phyloP scores from a whole-genome alignment of 2,888 invertebrate species.

The Lithophane socia region DNA sequence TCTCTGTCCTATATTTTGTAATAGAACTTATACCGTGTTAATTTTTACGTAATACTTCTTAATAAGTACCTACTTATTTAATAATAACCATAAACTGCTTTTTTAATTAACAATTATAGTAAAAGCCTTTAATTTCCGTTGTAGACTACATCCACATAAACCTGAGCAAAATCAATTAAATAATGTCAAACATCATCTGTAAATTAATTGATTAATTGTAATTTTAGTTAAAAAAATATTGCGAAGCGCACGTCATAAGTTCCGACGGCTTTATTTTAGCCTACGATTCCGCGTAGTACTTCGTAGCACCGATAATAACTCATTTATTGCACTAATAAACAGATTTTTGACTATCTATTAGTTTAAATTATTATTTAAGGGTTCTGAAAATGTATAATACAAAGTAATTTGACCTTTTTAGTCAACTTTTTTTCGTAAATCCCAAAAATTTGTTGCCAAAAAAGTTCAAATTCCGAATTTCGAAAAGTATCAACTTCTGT shows the following conservation, averaged over 20 bases:
- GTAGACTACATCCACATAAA: neutral
- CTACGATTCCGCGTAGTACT: constrained; percentile 79
- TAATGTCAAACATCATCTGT: neutral
- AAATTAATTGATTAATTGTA: constrained; percentile 21
- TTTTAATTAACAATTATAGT: no score
- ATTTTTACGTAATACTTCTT: neutral
- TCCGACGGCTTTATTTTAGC: constrained; percentile 89
- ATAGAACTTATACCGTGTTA: neutral
- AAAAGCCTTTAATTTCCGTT: neutral
- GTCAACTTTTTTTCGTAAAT: constrained; percentile 15
- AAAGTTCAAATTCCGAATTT: constrained; percentile 51
- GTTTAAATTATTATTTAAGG: neutral
- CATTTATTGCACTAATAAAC: constrained; percentile 45
- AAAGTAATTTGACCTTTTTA: neutral
- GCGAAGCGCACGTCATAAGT: constrained; percentile 70
- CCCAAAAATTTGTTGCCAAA: constrained; percentile 47
- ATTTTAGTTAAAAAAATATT: constrained; percentile 39
- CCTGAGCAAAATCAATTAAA: neutral
- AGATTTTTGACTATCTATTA: constrained; percentile 5
- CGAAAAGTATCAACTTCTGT: neutral
- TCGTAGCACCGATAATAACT: constrained; percentile 67
- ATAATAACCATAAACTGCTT: neutral
- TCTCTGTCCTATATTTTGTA: neutral
- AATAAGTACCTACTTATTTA: neutral
- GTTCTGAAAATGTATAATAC: neutral